Conservation (phyloP, 1,140 invertebrate genomes). For the Neodiprion lecontei region DNA sequence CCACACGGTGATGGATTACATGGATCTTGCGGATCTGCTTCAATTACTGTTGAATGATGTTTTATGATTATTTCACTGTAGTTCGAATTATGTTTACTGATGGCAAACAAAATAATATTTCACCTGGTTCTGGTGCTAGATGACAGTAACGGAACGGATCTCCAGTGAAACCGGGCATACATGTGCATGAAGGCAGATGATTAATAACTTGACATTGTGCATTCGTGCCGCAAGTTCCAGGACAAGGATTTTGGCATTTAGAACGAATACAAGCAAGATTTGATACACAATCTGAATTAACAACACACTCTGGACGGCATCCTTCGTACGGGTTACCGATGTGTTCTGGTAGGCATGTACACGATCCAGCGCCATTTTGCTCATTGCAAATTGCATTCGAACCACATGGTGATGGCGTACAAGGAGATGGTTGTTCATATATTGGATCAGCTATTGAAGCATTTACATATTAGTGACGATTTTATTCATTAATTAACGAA, state of each 20-base stretch:
- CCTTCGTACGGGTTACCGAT: constrained; percentile 69
- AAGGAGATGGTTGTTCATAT: not conserved
- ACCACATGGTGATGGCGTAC: constrained; percentile 54
- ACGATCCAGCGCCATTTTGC: constrained; percentile 39
- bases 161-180: constrained; percentile 51
- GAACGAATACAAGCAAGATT: constrained; percentile 54
- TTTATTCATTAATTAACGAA: not conserved
- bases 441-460: constrained; percentile 3
- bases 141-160: constrained; percentile 54
- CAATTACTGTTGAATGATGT: constrained; percentile 27
- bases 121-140: constrained; percentile 25
- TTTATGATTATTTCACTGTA: constrained; percentile 25
- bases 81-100: constrained; percentile 14
- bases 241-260: constrained; percentile 59
- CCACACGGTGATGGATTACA: constrained; percentile 61
- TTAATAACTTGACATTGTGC: constrained; percentile 57
- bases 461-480: not conserved
- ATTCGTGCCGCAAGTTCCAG: constrained; percentile 58
- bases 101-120: constrained; percentile 24
- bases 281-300: constrained; percentile 56
- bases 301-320: constrained; percentile 61
- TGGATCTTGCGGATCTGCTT: constrained; percentile 39
- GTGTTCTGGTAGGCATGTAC: constrained; percentile 54
- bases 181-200: constrained; percentile 54
- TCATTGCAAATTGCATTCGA: constrained; percentile 56